phyloP scores from a whole-genome alignment of 1,140 invertebrate genomes.

The Zaprionus taronus region DNA sequence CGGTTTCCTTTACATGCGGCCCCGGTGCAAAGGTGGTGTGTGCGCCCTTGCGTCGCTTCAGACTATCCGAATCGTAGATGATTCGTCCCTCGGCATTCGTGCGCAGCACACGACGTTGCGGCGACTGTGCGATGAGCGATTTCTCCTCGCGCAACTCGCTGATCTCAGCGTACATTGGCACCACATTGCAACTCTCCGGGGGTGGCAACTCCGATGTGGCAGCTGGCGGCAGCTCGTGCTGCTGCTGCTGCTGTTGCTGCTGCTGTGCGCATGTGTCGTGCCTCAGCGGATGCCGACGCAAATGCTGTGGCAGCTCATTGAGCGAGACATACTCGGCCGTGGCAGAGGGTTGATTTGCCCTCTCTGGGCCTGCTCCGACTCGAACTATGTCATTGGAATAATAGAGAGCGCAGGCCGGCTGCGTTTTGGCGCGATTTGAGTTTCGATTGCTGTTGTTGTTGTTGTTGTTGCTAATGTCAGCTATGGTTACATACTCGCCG shows the following conservation, averaged over 20 bases:
- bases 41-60: conserved; percentile 91
- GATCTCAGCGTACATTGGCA: conserved; percentile 82
- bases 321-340: conserved; percentile 92
- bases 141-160: conserved; percentile 78
- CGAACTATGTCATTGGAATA: conserved; percentile 87
- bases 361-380: conserved; percentile 86
- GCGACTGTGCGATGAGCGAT: conserved; percentile 53
- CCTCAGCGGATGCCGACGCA: conserved; percentile 85
- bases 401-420: conserved; percentile 75
- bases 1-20: conserved; percentile 89
- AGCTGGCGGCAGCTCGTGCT: conserved; percentile 6
- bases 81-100: conserved; percentile 95
- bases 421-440: conserved; percentile 38
- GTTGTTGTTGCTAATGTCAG: conserved; percentile 91
- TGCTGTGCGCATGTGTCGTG: conserved; percentile 62
- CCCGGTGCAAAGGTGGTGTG: conserved; percentile 94
- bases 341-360: conserved; percentile 15
- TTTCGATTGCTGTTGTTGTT: conserved; percentile 63
- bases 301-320: conserved; percentile 90
- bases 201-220: background rate
- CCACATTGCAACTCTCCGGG: conserved; percentile 34
- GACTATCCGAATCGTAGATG: conserved; percentile 94
- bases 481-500: conserved; percentile 93
- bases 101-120: conserved; percentile 87
- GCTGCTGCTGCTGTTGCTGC: conserved; percentile 24